Percentiles rank a stretch among this genome's conserved stretches.
These are phyloP conservation scores for Hypercompe scribonia DNA, from an alignment of 2,888 invertebrate genomes.

Conservation along the genomic window DNA sequence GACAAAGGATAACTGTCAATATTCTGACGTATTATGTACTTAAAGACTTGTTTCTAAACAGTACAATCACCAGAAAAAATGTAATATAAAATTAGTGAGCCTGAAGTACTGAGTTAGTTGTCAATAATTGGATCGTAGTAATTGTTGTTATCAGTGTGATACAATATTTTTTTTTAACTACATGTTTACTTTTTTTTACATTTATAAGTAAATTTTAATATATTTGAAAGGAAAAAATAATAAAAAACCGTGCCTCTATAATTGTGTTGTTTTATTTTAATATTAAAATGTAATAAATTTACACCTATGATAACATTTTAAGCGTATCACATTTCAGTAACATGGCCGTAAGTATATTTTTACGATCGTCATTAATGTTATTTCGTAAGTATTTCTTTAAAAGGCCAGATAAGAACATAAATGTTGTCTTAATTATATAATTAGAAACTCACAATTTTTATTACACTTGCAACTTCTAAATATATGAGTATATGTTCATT, in stretches of 20 bases:
- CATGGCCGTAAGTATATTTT: neutral
- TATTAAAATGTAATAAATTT: neutral
- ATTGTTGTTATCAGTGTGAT: slow-evolving; percentile 77
- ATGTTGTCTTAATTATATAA: neutral
- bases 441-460: slow-evolving; percentile 14
- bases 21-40: neutral
- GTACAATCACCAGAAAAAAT: slow-evolving; percentile 6
- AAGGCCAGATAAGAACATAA: neutral
- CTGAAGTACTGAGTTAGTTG: slow-evolving; percentile 52
- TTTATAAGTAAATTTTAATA: slow-evolving; percentile 81
- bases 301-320: neutral
- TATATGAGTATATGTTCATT: no score
- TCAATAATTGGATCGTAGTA: slow-evolving; percentile 42
- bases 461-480: slow-evolving; percentile 9
- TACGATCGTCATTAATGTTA: slow-evolving; percentile 4
- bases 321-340: neutral
- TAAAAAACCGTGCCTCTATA: slow-evolving; percentile 78
- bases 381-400: neutral
- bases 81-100: slow-evolving; percentile 24
- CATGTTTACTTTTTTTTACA: slow-evolving; percentile 73
- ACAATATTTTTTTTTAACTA: slow-evolving; percentile 73
- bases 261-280: slow-evolving; percentile 63
- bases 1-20: slow-evolving; percentile 2
- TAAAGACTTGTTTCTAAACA: neutral
- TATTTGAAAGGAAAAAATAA: slow-evolving; percentile 74